These are phyloP conservation scores for Anaspis maculata DNA, from an alignment of 2,888 invertebrate species.

Conservation along the genomic window DNA sequence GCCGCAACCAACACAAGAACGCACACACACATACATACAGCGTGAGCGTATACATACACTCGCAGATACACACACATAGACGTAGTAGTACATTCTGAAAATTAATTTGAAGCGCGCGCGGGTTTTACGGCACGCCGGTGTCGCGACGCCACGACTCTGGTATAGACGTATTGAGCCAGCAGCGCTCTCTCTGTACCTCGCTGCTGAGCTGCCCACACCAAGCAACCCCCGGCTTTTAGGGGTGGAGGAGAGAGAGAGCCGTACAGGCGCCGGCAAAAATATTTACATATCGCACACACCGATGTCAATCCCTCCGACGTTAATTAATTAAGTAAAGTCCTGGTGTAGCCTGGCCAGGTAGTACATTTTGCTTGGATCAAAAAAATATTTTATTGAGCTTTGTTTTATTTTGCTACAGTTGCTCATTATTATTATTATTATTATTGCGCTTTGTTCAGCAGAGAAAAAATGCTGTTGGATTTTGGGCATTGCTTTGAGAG, in stretches of 20 bases:
- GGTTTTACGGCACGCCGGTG: background rate
- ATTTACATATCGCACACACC: conserved; percentile 42
- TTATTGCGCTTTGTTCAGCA: too few species aligned
- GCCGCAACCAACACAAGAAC: too few species aligned
- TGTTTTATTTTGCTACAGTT: too few species aligned
- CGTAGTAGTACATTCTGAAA: too few species aligned
- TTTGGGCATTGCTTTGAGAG: too few species aligned
- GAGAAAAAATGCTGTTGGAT: too few species aligned
- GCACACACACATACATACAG: too few species aligned
- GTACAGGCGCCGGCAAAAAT: conserved; percentile 48
- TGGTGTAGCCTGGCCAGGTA: too few species aligned
- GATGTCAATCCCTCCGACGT: conserved; percentile 35
- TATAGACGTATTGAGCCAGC: conserved; percentile 40
- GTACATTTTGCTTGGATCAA: too few species aligned
- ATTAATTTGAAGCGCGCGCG: too few species aligned
- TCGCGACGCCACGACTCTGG: conserved; percentile 36
- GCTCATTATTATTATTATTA: too few species aligned
- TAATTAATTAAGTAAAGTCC: conserved; percentile 16
- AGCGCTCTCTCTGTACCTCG: conserved; percentile 33
- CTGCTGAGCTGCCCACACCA: conserved; percentile 32
- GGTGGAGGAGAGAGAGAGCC: conserved; percentile 37
- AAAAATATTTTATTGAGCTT: too few species aligned
- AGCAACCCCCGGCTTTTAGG: conserved; percentile 35
- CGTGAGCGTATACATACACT: background rate
- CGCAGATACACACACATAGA: background rate